phyloP scores from a whole-genome alignment of 30 jellyfish, hydroid and myxozoan species.

The Haliclystus octoradiatus region DNA sequence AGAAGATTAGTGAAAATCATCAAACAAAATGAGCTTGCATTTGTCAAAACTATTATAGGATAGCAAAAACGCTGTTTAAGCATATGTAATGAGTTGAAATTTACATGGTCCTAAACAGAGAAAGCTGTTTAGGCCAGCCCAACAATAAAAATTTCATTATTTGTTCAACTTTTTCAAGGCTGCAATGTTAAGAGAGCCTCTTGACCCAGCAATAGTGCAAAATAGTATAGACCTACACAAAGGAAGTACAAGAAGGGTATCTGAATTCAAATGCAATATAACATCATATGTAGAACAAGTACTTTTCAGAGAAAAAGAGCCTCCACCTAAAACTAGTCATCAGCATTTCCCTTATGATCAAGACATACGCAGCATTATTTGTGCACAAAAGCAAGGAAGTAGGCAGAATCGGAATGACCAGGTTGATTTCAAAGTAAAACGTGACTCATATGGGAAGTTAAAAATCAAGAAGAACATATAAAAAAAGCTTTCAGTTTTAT shows the following conservation, averaged over 20 bases:
- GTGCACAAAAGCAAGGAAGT: constrained; percentile 8
- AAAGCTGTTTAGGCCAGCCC: too few relatives aligned
- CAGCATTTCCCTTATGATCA: constrained; percentile 11
- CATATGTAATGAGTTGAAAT: too few relatives aligned
- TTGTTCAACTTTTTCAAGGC: too few relatives aligned
- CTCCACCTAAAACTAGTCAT: constrained; percentile 15
- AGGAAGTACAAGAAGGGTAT: constrained; percentile 15
- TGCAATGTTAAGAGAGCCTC: constrained; percentile 20
- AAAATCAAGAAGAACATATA: constrained; percentile 9
- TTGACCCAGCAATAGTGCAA: constrained; percentile 10
- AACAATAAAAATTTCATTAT: too few relatives aligned
- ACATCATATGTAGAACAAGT: constrained; percentile 4
- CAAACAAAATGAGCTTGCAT: too few relatives aligned
- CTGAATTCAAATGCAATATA: constrained; percentile 20
- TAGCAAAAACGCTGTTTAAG: too few relatives aligned
- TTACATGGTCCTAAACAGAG: too few relatives aligned
- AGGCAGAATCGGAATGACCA: constrained; percentile 15
- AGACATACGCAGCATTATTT: constrained; percentile 19
- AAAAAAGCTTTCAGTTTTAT: too few relatives aligned
- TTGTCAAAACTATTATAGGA: too few relatives aligned
- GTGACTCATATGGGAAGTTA: constrained; percentile 13
- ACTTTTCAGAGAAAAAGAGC: constrained; percentile 12
- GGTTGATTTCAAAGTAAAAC: background rate
- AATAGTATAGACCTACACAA: constrained; percentile 18
- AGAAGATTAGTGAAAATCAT: too few relatives aligned